Base-by-base conservation (phyloP, 2,113 vertebrate genomes). In the Neopipo cinnamomea region DNA sequence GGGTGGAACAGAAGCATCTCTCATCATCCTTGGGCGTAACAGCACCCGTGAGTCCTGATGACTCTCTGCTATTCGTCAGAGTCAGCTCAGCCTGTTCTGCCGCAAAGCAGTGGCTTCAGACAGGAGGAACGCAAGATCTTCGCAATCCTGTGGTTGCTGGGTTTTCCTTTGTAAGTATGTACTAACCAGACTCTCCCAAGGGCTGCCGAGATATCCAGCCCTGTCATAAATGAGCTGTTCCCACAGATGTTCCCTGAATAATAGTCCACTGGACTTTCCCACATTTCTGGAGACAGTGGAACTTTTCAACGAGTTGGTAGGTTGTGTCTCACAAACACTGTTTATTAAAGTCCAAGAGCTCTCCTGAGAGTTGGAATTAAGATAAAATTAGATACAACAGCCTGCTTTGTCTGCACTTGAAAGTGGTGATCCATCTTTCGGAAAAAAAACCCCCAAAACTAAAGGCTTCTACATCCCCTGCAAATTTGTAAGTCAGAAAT, bases 381-480 rank as follows among this genome's bases (percentile, higher is more conserved):
- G 91, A 95, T 50, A 94, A 92, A 95, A 94, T 95, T 94, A 91
- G 74, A 89, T 35, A 41, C 46, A 85, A 62, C 62, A 72, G 81
- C 41, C 66, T 82, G 80, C 39, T 41, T 67, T 67, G n/a, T 59
- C 52, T 85, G 62, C 77, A 82, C 55, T 87, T 89, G 46, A 55
- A 93, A 90, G 91, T 6, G 14, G 77, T 49, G 37, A 94, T 82
- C 66, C 42, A 78, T 35, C 56, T 66, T 72, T 42, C 0, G 0
- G 4, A 41, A 68, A 86, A 80, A 85, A 15, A 1, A 0, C 0
- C 0, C 3, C 22, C 62, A 39, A 86, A 31, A 44, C 15, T 21
- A 46, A 75, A 76, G 42, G 30, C 24, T 39, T 59, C 44, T 33
- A 63, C 11, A 39, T 1, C 1, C 7, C 16, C 37, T 3, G 2